phyloP scores from a whole-genome alignment of 2,113 vertebrate genomes.

The Bothrops jararaca region DNA sequence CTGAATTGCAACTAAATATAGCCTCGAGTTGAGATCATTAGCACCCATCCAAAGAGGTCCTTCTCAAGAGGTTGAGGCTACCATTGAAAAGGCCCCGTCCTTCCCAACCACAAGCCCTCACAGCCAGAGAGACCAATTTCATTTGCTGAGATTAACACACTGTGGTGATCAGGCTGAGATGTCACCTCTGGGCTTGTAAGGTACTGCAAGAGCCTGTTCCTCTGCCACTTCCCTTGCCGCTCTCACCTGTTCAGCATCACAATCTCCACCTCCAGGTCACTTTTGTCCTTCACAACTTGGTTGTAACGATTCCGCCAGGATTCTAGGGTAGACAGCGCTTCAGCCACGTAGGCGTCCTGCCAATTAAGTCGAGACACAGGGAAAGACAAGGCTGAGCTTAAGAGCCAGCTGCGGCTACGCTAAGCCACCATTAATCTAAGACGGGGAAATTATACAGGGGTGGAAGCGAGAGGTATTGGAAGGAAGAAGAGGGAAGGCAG shows the following conservation, averaged over 20 bases:
- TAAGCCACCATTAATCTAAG: not conserved
- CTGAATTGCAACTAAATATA: not conserved
- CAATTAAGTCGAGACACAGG: not conserved
- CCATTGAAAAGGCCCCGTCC: not conserved
- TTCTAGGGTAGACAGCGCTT: slow-evolving; percentile 75
- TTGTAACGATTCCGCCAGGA: slow-evolving; percentile 78
- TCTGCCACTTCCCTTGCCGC: not conserved
- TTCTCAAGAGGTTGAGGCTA: not conserved
- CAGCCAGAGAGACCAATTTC: not conserved
- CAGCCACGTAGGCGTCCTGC: slow-evolving; percentile 78
- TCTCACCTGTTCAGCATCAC: slow-evolving; percentile 81
- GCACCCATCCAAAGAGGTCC: not conserved
- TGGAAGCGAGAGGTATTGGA: not conserved
- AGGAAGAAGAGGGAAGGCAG: not conserved
- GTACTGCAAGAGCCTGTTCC: not conserved
- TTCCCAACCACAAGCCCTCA: not conserved
- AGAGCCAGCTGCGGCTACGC: not conserved
- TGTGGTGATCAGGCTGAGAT: not conserved
- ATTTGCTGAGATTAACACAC: not conserved
- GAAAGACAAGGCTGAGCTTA: not conserved
- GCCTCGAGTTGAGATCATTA: not conserved
- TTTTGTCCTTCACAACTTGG: slow-evolving; percentile 80
- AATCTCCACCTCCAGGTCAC: slow-evolving; percentile 78
- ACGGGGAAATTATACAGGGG: not conserved
- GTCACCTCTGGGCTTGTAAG: not conserved